phyloP scores from a whole-genome alignment of 1,140 invertebrate genomes.

The Aphis craccivora region DNA sequence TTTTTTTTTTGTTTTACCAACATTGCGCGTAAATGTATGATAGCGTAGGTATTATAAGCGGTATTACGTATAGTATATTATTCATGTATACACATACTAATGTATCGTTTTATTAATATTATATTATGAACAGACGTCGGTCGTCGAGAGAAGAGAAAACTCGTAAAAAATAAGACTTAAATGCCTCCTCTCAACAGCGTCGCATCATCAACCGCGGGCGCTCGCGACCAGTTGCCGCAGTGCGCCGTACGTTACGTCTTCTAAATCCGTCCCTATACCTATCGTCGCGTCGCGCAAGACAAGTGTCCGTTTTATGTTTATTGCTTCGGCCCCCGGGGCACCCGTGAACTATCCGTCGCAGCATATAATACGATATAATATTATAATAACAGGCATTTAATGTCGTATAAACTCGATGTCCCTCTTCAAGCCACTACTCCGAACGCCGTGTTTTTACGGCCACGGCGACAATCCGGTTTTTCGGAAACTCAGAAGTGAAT shows the following conservation, averaged over 20 bases:
- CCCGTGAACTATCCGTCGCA: slow-evolving; percentile 18
- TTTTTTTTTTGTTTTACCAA: neutral
- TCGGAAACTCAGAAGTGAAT: neutral
- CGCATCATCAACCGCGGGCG: neutral
- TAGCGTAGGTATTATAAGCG: too few relatives aligned
- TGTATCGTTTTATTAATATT: neutral
- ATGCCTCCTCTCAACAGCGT: slow-evolving; percentile 24
- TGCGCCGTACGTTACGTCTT: neutral
- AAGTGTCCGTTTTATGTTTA: slow-evolving; percentile 45
- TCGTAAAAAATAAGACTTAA: slow-evolving; percentile 29
- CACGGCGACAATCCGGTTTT: slow-evolving; percentile 8
- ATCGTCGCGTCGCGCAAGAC: neutral
- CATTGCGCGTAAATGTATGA: too few relatives aligned
- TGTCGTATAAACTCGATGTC: neutral
- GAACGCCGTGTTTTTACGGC: neutral
- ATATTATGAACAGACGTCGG: neutral
- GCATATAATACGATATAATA: neutral
- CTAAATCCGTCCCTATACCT: neutral
- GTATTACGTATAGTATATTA: neutral
- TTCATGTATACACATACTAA: neutral
- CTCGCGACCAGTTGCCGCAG: neutral
- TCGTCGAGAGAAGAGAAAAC: neutral
- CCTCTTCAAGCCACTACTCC: neutral
- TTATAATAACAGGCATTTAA: slow-evolving; percentile 24
- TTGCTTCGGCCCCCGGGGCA: neutral